phyloP scores from a whole-genome alignment of 2,888 invertebrate genomes.

The Octodonta nipae region DNA sequence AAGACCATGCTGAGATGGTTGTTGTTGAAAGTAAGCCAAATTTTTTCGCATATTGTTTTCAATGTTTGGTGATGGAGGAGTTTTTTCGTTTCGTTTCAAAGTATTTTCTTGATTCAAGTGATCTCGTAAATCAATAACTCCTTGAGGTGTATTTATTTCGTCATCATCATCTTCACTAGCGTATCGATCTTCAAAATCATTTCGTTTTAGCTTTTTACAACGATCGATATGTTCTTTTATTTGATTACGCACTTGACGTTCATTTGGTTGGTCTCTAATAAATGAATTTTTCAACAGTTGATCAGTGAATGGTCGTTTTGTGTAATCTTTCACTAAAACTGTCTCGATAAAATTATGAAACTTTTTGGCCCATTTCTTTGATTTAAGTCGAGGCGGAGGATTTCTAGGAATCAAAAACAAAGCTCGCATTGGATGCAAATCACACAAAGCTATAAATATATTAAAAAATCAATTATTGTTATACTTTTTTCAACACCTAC shows the following conservation, averaged over 20 bases:
- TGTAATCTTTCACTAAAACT: constrained; percentile 92
- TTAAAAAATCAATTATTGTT: too few relatives aligned
- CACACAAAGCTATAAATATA: too few relatives aligned
- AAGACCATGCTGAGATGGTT: too few relatives aligned
- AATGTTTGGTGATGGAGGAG: too few relatives aligned
- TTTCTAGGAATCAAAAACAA: constrained; percentile 97
- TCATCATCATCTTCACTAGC: constrained; percentile 97
- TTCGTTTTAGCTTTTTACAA: constrained; percentile 87
- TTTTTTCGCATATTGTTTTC: too few relatives aligned
- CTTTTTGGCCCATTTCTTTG: constrained; percentile 95
- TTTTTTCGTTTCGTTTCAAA: too few relatives aligned
- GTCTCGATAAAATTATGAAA: constrained; percentile 97
- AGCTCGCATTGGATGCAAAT: constrained; percentile 99
- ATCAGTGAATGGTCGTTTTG: constrained; percentile 95
- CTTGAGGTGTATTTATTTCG: constrained; percentile 78
- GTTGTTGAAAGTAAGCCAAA: too few relatives aligned
- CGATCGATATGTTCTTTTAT: constrained; percentile 98
- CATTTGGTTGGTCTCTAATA: constrained; percentile 96
- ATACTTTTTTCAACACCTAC: too few relatives aligned
- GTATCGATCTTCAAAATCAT: constrained; percentile 65
- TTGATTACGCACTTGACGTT: constrained; percentile 94
- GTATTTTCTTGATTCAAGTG: too few relatives aligned
- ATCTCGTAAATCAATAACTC: constrained; percentile 92
- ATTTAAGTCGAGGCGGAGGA: constrained; percentile 93
- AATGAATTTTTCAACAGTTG: constrained; percentile 93